Percentiles rank a stretch among this genome's conserved stretches.
These are phyloP conservation scores for Asarcornis scutulata DNA, from an alignment of 2,113 vertebrate genomes.

Conservation along the genomic window DNA sequence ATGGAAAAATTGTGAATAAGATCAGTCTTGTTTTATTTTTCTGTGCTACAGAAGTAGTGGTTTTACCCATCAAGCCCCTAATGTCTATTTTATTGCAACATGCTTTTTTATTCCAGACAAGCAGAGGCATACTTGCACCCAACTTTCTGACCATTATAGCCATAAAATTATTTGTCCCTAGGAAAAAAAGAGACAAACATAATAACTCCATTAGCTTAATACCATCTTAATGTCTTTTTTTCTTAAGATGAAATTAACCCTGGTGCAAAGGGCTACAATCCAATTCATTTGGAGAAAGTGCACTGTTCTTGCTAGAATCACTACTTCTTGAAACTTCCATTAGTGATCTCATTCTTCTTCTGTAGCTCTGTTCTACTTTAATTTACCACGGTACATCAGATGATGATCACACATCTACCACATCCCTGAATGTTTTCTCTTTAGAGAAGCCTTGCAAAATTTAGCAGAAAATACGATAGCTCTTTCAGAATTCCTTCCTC, in stretches of 20 bases:
- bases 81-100: not conserved
- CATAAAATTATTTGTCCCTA: not conserved
- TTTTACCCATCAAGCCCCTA: not conserved
- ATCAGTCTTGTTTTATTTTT: not conserved
- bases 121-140: not conserved
- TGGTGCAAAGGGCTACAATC: not conserved
- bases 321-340: not conserved
- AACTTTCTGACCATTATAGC: not conserved
- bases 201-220: slow-evolving; percentile 46
- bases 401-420: not conserved
- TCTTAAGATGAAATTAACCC: slow-evolving; percentile 7
- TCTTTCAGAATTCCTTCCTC: not conserved
- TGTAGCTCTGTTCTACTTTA: not conserved
- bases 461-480: not conserved
- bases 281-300: not conserved
- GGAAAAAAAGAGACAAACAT: not conserved
- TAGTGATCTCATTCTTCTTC: slow-evolving; percentile 16
- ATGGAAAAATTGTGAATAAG: not conserved
- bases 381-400: not conserved
- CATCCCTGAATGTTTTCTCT: not conserved
- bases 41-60: not conserved
- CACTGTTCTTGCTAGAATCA: not conserved
- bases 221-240: not conserved
- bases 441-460: slow-evolving; percentile 31
- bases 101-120: not conserved